Percentiles rank a stretch among this genome's conserved stretches.
These are phyloP conservation scores for Cosmorhoe ocellata DNA, from an alignment of 2,888 invertebrate genomes.

Conservation along the genomic window DNA sequence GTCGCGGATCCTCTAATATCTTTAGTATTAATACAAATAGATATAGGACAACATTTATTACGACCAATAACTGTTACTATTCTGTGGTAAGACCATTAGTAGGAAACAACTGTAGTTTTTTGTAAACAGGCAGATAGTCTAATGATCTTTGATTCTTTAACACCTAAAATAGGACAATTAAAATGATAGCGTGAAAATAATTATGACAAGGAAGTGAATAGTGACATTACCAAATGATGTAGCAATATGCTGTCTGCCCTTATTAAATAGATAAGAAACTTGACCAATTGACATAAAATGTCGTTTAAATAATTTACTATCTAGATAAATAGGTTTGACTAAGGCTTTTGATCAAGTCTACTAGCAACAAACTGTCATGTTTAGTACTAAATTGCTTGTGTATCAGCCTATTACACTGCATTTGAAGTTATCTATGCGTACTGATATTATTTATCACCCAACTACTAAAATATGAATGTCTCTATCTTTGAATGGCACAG, in stretches of 20 bases:
- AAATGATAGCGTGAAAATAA: conserved; percentile 25
- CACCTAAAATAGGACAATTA: conserved; percentile 36
- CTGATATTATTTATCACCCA: conserved; percentile 9
- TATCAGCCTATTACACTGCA: conserved; percentile 5
- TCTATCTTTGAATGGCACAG: conserved; percentile 19
- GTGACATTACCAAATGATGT: conserved; percentile 24
- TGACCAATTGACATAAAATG: conserved; percentile 9
- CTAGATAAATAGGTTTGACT: conserved; percentile 8
- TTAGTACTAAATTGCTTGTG: conserved; percentile 9
- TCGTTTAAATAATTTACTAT: conserved; percentile 3
- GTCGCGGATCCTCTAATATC: too few species aligned
- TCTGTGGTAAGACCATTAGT: conserved; percentile 15
- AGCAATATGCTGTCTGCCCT: conserved; percentile 21
- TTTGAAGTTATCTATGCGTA: conserved; percentile 5
- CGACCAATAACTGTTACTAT: not conserved
- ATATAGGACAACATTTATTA: not conserved
- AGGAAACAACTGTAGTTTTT: conserved; percentile 24
- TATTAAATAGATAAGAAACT: conserved; percentile 19
- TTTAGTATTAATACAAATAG: not conserved
- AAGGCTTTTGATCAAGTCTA: conserved; percentile 15
- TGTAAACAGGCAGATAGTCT: conserved; percentile 25
- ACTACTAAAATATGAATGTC: conserved; percentile 14
- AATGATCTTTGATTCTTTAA: conserved; percentile 21
- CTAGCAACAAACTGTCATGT: conserved; percentile 12
- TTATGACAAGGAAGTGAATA: conserved; percentile 16